phyloP scores from a whole-genome alignment of 2,113 vertebrate genomes.

The Coptodon rendalli region DNA sequence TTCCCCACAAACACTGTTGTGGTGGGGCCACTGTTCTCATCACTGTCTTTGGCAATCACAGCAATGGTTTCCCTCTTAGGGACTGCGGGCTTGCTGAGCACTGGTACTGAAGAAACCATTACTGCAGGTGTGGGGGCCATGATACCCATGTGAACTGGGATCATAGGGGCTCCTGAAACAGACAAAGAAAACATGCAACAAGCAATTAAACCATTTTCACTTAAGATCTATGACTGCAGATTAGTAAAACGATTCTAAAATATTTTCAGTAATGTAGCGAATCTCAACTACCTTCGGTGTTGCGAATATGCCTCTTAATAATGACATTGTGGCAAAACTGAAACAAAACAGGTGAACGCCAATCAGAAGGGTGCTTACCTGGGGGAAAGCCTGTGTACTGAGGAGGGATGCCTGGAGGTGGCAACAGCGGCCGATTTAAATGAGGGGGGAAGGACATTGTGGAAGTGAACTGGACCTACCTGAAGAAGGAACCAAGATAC shows the following conservation, averaged over 20 bases:
- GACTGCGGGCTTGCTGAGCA: constrained; percentile 89
- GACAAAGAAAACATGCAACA: background rate
- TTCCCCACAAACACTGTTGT: constrained; percentile 98
- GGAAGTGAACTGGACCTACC: constrained; percentile 58
- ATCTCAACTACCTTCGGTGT: background rate
- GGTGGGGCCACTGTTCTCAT: constrained; percentile 89
- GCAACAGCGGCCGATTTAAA: constrained; percentile 92
- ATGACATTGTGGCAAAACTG: background rate
- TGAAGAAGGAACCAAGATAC: constrained; percentile 46
- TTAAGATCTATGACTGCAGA: background rate
- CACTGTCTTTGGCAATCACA: constrained; percentile 80
- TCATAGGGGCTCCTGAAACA: constrained; percentile 87
- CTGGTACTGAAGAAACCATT: constrained; percentile 83
- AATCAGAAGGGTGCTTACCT: constrained; percentile 67
- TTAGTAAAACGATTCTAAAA: background rate
- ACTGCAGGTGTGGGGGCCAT: constrained; percentile 89
- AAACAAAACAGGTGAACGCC: background rate
- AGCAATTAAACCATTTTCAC: background rate
- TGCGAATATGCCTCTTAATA: background rate
- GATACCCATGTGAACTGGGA: constrained; percentile 97
- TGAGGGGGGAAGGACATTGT: constrained; percentile 97
- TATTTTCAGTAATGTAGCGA: background rate
- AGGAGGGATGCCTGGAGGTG: constrained; percentile 88
- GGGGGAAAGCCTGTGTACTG: constrained; percentile 93
- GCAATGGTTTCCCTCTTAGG: constrained; percentile 81